These are phyloP conservation scores for Ernsta delagoae DNA, from an alignment of 2,888 invertebrate species.

Conservation along the genomic window DNA sequence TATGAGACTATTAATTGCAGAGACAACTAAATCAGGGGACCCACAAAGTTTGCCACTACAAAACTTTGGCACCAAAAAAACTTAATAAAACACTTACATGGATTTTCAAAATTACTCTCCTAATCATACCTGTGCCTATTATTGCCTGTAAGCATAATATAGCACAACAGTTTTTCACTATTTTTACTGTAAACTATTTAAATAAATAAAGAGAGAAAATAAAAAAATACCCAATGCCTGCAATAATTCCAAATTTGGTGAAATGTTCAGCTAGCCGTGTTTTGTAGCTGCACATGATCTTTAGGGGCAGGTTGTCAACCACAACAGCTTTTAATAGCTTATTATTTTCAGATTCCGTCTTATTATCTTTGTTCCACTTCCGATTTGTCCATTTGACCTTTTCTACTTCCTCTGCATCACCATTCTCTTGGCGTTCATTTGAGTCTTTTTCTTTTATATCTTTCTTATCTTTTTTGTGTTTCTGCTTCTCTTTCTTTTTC, in stretches of 20 bases:
- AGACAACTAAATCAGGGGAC: too few relatives aligned
- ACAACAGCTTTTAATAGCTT: conserved; percentile 54
- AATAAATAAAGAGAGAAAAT: too few relatives aligned
- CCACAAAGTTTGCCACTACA: too few relatives aligned
- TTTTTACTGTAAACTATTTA: too few relatives aligned
- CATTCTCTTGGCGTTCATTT: not conserved
- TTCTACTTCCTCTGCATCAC: conserved; percentile 51
- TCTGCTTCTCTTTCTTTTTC: conserved; percentile 55
- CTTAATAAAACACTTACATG: too few relatives aligned
- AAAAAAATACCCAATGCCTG: conserved; percentile 69
- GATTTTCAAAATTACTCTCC: too few relatives aligned
- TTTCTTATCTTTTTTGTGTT: conserved; percentile 1
- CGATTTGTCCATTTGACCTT: conserved; percentile 70
- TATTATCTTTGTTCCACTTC: conserved; percentile 72
- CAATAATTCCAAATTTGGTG: conserved; percentile 61
- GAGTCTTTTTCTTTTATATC: not conserved
- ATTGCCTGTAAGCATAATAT: too few relatives aligned
- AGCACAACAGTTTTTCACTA: too few relatives aligned
- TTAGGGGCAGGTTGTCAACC: conserved; percentile 67
- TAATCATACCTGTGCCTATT: too few relatives aligned
- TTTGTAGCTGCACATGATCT: conserved; percentile 62
- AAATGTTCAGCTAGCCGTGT: conserved; percentile 65
- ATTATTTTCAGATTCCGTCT: conserved; percentile 50
- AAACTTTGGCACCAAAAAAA: too few relatives aligned
- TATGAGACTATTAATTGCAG: too few relatives aligned